These are phyloP conservation scores for Onthophagus sagittarius DNA, from an alignment of 2,888 invertebrate species.

Conservation along the genomic window DNA sequence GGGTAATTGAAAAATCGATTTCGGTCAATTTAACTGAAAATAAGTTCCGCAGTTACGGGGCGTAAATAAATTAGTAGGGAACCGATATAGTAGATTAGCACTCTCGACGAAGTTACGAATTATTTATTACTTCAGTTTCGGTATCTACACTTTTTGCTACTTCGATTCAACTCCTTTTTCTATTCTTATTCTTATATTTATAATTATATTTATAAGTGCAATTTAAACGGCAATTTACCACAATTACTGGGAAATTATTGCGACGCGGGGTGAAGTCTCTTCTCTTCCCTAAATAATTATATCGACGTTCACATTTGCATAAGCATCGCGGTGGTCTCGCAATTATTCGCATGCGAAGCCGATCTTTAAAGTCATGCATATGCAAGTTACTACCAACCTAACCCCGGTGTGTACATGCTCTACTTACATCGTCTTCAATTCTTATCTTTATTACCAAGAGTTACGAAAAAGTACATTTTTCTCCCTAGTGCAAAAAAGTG, in stretches of 20 bases:
- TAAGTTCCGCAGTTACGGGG: constrained; percentile 2
- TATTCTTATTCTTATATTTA: not conserved
- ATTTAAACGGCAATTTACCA: not conserved
- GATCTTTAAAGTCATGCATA: not conserved
- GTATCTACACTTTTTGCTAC: constrained; percentile 9
- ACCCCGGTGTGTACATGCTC: not conserved
- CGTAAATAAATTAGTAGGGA: constrained; percentile 10
- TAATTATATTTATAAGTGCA: not conserved
- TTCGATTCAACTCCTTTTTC: not conserved
- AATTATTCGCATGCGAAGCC: not conserved
- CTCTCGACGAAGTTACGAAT: constrained; percentile 1
- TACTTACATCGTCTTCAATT: constrained; percentile 27
- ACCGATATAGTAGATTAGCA: constrained; percentile 2
- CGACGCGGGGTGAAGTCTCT: not conserved
- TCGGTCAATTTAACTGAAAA: constrained; percentile 5
- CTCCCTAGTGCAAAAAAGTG: too few relatives aligned
- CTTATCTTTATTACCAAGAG: constrained; percentile 3
- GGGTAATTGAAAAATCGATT: constrained; percentile 7
- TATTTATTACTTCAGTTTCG: constrained; percentile 7
- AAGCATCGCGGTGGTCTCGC: not conserved
- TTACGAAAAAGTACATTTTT: too few relatives aligned
- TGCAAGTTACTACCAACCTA: not conserved
- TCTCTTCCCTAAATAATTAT: not conserved
- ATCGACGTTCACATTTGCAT: not conserved
- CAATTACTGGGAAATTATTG: not conserved